Conservation (phyloP, 2,113 vertebrate species). For the Baryphthengus martii region DNA sequence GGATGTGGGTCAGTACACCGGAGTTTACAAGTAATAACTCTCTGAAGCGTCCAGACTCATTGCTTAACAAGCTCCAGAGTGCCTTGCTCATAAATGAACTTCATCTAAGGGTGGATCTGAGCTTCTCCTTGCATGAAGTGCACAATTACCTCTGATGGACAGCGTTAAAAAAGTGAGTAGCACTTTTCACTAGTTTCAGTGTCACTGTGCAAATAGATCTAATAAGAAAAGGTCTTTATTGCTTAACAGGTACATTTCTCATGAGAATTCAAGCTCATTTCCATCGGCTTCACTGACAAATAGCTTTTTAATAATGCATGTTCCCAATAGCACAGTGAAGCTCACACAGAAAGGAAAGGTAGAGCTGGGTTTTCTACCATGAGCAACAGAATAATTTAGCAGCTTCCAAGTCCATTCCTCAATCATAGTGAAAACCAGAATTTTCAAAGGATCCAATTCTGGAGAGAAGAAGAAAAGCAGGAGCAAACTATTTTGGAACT, state of each 20-base stretch:
- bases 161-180: background rate
- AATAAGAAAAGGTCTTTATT: background rate
- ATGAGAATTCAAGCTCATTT: constrained; percentile 5
- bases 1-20: background rate
- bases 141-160: background rate
- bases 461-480: background rate
- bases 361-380: background rate
- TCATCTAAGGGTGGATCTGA: background rate
- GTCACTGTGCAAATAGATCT: background rate
- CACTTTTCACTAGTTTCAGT: background rate
- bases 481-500: background rate
- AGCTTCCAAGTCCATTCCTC: background rate
- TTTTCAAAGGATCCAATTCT: background rate
- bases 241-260: background rate
- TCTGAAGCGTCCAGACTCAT: background rate
- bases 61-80: background rate
- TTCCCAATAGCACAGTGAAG: background rate
- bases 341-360: background rate
- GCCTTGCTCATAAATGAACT: background rate
- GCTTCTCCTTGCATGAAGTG: background rate
- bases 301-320: constrained; percentile 25
- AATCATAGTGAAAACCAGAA: background rate
- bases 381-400: background rate
- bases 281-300: constrained; percentile 13
- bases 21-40: background rate